Percentiles rank a stretch among this genome's conserved stretches.
Conservation (phyloP, 2,888 invertebrate species). For the Shargacucullia verbasci region DNA sequence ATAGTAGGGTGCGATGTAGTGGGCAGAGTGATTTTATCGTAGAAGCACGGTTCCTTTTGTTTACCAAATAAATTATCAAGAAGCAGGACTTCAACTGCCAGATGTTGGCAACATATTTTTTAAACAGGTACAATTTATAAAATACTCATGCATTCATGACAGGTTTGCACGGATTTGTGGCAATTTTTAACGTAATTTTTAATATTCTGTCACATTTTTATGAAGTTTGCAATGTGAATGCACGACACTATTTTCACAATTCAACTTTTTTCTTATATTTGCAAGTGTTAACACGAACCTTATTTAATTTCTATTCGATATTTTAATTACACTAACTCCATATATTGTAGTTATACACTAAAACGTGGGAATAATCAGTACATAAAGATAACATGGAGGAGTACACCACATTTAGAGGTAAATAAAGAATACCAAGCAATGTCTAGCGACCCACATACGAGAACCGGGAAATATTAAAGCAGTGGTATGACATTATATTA, state of each 20-base stretch:
- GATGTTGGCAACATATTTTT: constrained; percentile 9
- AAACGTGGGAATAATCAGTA: too few relatives aligned
- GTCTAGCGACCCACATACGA: too few relatives aligned
- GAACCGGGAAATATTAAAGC: too few relatives aligned
- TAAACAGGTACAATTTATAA: constrained; percentile 20
- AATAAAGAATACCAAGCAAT: too few relatives aligned
- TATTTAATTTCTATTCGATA: too few relatives aligned
- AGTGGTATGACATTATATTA: too few relatives aligned
- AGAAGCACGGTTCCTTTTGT: constrained; percentile 14
- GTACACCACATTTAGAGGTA: too few relatives aligned
- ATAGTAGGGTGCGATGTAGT: too few relatives aligned
- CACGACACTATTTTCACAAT: constrained; percentile 35
- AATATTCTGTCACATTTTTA: constrained; percentile 10
- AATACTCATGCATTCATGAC: constrained; percentile 33
- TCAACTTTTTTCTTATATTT: constrained; percentile 18
- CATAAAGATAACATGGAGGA: too few relatives aligned
- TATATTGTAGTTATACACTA: too few relatives aligned
- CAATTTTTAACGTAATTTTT: constrained; percentile 26
- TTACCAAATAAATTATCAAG: constrained; percentile 23
- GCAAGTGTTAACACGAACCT: background rate
- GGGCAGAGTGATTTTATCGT: too few relatives aligned
- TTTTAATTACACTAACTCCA: too few relatives aligned
- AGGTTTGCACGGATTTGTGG: constrained; percentile 24
- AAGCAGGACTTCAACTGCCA: constrained; percentile 25
- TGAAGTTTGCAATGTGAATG: constrained; percentile 24